phyloP scores from a whole-genome alignment of 2,888 invertebrate species.

The Meteorus colon region DNA sequence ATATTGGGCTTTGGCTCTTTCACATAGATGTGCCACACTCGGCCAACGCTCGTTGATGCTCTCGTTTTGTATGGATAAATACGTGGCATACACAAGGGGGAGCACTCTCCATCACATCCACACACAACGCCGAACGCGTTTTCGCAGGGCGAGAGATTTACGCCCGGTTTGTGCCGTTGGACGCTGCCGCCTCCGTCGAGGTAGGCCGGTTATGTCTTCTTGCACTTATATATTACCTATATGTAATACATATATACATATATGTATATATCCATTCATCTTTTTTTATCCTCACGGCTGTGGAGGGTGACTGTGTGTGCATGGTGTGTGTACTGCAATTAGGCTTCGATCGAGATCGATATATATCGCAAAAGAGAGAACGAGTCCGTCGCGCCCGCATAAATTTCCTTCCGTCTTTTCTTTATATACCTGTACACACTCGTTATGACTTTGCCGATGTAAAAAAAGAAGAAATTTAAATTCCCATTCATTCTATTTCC shows the following conservation, averaged over 20 bases:
- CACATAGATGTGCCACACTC: background rate
- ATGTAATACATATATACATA: slow-evolving; percentile 17
- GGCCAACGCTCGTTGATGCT: slow-evolving; percentile 2
- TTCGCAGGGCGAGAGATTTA: slow-evolving; percentile 44
- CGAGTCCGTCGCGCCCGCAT: slow-evolving; percentile 38
- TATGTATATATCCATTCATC: slow-evolving; percentile 2
- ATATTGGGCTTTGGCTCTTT: background rate
- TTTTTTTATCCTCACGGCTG: slow-evolving; percentile 16
- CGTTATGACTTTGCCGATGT: slow-evolving; percentile 29
- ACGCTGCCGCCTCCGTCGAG: slow-evolving; percentile 1
- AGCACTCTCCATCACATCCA: background rate
- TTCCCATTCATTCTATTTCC: slow-evolving; percentile 26
- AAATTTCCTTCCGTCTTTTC: slow-evolving; percentile 42
- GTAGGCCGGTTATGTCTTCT: slow-evolving; percentile 20
- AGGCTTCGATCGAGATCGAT: slow-evolving; percentile 37
- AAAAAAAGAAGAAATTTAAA: slow-evolving; percentile 2
- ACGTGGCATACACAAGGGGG: background rate
- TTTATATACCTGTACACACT: background rate
- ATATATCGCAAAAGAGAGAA: slow-evolving; percentile 24
- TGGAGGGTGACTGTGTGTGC: slow-evolving; percentile 26
- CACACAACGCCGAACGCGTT: slow-evolving; percentile 18
- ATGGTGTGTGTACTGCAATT: slow-evolving; percentile 27
- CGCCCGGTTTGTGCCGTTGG: slow-evolving; percentile 33
- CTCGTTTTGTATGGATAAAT: slow-evolving; percentile 19
- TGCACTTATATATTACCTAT: slow-evolving; percentile 9